phyloP scores from a whole-genome alignment of 2,113 vertebrate species.

The Seriola dumerili region DNA sequence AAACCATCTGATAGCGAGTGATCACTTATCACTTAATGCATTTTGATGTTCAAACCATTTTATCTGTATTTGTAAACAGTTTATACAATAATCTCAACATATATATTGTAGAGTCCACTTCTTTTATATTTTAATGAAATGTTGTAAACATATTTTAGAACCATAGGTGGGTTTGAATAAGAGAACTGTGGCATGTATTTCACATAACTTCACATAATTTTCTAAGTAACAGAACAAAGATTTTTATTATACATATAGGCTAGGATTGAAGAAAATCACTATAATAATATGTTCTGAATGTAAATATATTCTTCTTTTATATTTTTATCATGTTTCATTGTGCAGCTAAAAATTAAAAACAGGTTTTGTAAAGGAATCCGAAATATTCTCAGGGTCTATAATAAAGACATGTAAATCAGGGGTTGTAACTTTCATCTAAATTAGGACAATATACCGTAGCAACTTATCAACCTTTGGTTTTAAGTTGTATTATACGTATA shows the following conservation, averaged over 20 bases:
- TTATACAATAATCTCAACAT: not conserved
- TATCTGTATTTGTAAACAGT: not conserved
- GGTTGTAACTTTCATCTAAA: not conserved
- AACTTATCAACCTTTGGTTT: not conserved
- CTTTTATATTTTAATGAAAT: constrained; percentile 13
- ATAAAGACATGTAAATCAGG: constrained; percentile 2
- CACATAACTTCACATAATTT: not conserved
- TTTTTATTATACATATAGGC: not conserved
- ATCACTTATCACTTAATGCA: constrained; percentile 1
- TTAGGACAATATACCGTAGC: not conserved
- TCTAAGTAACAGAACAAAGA: not conserved
- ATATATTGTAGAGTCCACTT: not conserved
- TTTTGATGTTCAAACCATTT: not conserved
- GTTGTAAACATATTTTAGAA: not conserved
- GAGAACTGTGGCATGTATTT: not conserved
- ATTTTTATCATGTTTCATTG: not conserved
- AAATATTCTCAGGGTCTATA: not conserved
- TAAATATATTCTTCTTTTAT: constrained; percentile 4
- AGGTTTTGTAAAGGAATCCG: not conserved
- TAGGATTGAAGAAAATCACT: not conserved
- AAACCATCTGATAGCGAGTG: constrained; percentile 32
- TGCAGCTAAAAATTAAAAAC: constrained; percentile 16
- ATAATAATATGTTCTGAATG: not conserved
- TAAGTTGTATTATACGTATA: not conserved
- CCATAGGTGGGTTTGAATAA: not conserved